A percentile compares a stretch with the other conserved stretches of the same genome.
phyloP scores from a whole-genome alignment of 1,140 invertebrate species.

The Cryptotermes secundus region DNA sequence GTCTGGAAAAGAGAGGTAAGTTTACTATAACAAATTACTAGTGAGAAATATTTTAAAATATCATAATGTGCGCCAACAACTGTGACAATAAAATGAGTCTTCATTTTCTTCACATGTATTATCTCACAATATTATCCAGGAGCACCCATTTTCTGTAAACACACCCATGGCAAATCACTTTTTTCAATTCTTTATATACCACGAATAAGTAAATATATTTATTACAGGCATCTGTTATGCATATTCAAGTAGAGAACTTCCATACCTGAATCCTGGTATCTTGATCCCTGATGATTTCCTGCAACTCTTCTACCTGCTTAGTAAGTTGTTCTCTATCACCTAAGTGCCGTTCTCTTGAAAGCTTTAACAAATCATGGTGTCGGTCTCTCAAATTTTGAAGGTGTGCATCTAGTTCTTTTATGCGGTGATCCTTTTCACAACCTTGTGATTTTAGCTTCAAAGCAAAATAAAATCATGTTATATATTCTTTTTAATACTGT shows the following conservation, averaged over 20 bases:
- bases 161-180: too few relatives aligned
- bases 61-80: too few relatives aligned
- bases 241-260: not conserved
- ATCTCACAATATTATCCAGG: too few relatives aligned
- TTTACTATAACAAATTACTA: not conserved
- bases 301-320: conserved; percentile 61
- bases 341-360: conserved; percentile 71
- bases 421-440: not conserved
- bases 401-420: not conserved
- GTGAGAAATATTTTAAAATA: too few relatives aligned
- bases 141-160: too few relatives aligned
- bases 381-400: conserved; percentile 47
- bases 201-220: too few relatives aligned
- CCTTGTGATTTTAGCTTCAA: not conserved
- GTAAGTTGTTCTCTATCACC: conserved; percentile 70
- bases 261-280: conserved; percentile 64
- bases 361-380: conserved; percentile 64
- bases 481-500: not conserved
- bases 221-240: too few relatives aligned
- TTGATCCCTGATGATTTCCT: conserved; percentile 62
- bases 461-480: not conserved
- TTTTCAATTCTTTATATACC: too few relatives aligned
- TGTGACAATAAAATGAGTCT: too few relatives aligned
- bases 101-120: too few relatives aligned
- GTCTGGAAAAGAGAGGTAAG: conserved; percentile 43